Conservation (phyloP, 2,113 vertebrate species). For the Mormoops blainvillei region DNA sequence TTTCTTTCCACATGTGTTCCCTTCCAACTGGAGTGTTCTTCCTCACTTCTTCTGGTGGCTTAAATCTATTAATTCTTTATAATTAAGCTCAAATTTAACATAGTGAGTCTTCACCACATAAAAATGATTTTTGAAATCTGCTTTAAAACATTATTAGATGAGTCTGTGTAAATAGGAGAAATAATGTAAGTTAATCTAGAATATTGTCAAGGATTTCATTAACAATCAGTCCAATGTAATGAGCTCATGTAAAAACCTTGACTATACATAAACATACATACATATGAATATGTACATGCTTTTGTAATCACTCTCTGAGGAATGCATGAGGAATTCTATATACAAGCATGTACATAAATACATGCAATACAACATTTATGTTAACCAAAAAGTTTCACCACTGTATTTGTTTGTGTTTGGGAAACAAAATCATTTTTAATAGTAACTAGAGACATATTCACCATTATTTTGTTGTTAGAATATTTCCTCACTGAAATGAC, state of each 20-base stretch:
- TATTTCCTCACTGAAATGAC: constrained; percentile 35
- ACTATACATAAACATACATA: background rate
- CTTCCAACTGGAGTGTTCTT: background rate
- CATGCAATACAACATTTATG: background rate
- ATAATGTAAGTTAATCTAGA: constrained; percentile 19
- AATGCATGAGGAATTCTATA: background rate
- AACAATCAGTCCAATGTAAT: constrained; percentile 17
- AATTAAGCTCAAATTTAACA: constrained; percentile 7
- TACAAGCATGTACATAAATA: background rate
- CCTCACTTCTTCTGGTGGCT: background rate
- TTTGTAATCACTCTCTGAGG: background rate
- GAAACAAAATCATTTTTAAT: constrained; percentile 20
- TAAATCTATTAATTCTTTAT: background rate
- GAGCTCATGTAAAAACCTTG: background rate
- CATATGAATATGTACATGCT: background rate
- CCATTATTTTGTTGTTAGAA: background rate
- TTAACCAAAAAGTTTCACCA: background rate
- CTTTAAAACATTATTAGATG: constrained; percentile 23
- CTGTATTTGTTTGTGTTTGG: constrained; percentile 10
- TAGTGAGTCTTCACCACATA: background rate
- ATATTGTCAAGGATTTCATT: constrained; percentile 8
- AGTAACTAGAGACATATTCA: background rate
- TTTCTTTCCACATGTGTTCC: background rate
- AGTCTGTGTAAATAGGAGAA: background rate
- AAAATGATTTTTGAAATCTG: background rate